A percentile compares a stretch with the other conserved stretches of the same genome.
Conservation (phyloP, 2,888 invertebrate genomes). For the Melipona beecheii region DNA sequence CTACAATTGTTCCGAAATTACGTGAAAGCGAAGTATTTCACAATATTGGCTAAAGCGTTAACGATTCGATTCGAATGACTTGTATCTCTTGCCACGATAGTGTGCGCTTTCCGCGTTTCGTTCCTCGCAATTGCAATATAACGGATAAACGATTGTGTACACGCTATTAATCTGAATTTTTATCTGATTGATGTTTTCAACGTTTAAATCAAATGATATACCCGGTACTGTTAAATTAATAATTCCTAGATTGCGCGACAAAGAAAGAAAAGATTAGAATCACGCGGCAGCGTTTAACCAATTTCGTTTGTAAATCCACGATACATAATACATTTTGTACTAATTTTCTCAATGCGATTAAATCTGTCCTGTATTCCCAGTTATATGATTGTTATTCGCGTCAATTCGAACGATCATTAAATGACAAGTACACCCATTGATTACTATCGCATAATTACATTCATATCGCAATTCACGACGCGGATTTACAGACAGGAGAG, state of each 20-base stretch:
- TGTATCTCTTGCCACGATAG: constrained; percentile 3
- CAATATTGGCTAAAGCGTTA: constrained; percentile 41
- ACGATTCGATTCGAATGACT: constrained; percentile 38
- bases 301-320: neutral
- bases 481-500: neutral
- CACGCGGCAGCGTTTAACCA: neutral
- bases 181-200: neutral
- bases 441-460: neutral
- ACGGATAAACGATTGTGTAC: constrained; percentile 2
- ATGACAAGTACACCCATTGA: neutral
- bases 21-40: constrained; percentile 35
- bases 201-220: constrained; percentile 7
- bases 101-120: constrained; percentile 1
- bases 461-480: neutral
- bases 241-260: neutral
- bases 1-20: constrained; percentile 39
- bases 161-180: constrained; percentile 13
- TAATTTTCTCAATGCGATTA: neutral
- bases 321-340: neutral
- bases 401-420: neutral
- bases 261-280: neutral
- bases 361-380: too few relatives aligned
- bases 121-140: constrained; percentile 19
- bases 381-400: neutral
- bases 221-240: neutral